phyloP scores from a whole-genome alignment of 2,888 invertebrate species.

The Ferrisia virgata region DNA sequence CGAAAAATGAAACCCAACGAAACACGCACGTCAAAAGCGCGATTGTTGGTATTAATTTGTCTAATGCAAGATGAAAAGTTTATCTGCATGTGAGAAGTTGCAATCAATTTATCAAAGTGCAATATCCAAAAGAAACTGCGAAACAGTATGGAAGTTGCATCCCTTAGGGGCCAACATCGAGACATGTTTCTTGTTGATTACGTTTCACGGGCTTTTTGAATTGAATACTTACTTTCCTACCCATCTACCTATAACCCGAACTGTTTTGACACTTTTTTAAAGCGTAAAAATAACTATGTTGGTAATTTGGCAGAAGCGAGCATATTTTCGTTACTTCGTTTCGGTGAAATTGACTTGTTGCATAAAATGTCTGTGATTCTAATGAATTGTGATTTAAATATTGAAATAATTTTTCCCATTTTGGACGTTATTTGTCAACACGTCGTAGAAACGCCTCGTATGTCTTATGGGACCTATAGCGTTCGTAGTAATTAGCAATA shows the following conservation, averaged over 20 bases:
- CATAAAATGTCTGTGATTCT: neutral
- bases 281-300: neutral
- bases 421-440: neutral
- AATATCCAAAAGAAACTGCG: neutral
- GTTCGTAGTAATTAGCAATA: neutral
- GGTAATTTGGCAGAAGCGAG: neutral
- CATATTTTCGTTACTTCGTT: neutral
- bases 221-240: too few relatives aligned
- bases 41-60: neutral
- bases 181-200: conserved; percentile 14
- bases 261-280: neutral
- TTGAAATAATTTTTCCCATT: neutral
- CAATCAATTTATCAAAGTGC: conserved; percentile 10
- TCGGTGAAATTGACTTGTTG: neutral
- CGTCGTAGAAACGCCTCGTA: neutral
- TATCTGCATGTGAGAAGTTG: neutral
- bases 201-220: neutral
- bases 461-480: neutral
- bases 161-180: neutral
- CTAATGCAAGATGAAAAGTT: neutral
- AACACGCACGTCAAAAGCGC: neutral
- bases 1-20: neutral
- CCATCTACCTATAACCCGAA: too few relatives aligned
- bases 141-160: neutral
- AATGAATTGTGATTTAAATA: neutral